Evolutionary conservation across 2,888 invertebrate genomes (phyloP), one percentile per base, ranked within the genome.

Genomic region (Coleophora flavipennella): DNA sequence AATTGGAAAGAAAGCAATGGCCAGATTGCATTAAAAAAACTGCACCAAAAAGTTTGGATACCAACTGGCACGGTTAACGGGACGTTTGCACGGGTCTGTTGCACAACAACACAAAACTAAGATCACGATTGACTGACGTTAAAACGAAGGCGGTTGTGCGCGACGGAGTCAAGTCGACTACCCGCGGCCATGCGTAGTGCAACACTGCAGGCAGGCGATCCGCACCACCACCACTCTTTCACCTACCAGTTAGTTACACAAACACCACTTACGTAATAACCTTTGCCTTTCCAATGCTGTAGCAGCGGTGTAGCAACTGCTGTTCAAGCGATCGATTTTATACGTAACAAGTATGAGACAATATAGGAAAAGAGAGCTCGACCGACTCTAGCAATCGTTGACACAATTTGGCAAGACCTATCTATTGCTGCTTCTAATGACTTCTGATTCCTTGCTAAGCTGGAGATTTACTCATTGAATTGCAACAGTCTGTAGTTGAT

Each of bases 211-310:
- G 43, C 38, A 44, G 45, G 58, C 62, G 57, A n/a, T n/a, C n/a
- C n/a, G n/a, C n/a, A n/a, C n/a, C n/a, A n/a, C n/a, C 56, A 57
- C 59, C 49, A 59, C 64, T 80, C 80, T 79, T 80, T 80, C 80
- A 76, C 79, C 62, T 56, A 52, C 49, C 55, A 52, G 72, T 79
- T 80, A 76, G 73, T 79, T 80, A 77, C 81, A 77, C 79, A 71
- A 43, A 69, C 60, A 52, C 49, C 45, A 41, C 50, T 77, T 79
- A 70, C 73, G 66, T 68, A 75, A 80, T 50, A 58, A 54, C 64
- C 66, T 62, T 69, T 67, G 75, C 76, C 77, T 79, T 79, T 78
- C 78, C 70, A 78, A 70, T 52, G 43, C 49, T 66, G 65, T 63
- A 65, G 65, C 65, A 60, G 59, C 55, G 46, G 55, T 44, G 44